Base-by-base conservation (phyloP, 2,113 vertebrate genomes). In the Otocyon megalotis region DNA sequence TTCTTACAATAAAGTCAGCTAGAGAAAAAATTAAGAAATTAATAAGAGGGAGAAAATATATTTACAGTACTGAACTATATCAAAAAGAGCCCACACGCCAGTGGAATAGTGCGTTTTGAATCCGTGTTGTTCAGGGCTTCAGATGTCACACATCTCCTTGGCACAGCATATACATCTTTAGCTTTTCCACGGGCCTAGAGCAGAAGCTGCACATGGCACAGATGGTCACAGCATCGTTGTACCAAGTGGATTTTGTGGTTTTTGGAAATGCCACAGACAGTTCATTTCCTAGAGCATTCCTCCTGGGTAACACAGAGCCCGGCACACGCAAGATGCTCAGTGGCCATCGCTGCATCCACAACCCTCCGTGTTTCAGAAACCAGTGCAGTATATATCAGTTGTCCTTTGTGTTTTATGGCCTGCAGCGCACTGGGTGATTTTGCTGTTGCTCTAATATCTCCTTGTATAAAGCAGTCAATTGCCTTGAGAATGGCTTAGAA, bases 201-300 rank as follows among this genome's bases (percentile, higher is more conserved):
- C 2, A 12, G 88, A 86, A 16, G 15, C 53, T 8, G 26, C 20
- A 13, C 9, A 1, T 4, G n/a, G 35, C 22, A 0, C 10, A 14
- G 14, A 19, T 4, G 54, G 1, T 3, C 14, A 22, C 2, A 3
- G 1, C 10, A 14, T 11, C 26, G 0, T 28, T 22, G 30, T 8
- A 88, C 26, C 26, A 9, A 5, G 19, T 0, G 12, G 86, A 6
- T 12, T 54, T 24, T 43, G 48, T 81, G 67, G 48, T 26, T 56
- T 65, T n/a, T 17, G 4, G 62, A 62, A 85, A 20, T 5, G 26
- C 22, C 67, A 3, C 22, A 43, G 48, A 37, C 8, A 6, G 12
- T 9, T 5, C 1, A 2, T 8, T 54, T 32, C 2, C 28, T n/a
- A 9, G 43, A 30, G 32, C 28, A 22, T 48, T 26, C 37, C 62